Evolutionary conservation across 2,888 invertebrate species (phyloP), one percentile per base, ranked within the genome.

Genomic region (Ypsolopha sequella): DNA sequence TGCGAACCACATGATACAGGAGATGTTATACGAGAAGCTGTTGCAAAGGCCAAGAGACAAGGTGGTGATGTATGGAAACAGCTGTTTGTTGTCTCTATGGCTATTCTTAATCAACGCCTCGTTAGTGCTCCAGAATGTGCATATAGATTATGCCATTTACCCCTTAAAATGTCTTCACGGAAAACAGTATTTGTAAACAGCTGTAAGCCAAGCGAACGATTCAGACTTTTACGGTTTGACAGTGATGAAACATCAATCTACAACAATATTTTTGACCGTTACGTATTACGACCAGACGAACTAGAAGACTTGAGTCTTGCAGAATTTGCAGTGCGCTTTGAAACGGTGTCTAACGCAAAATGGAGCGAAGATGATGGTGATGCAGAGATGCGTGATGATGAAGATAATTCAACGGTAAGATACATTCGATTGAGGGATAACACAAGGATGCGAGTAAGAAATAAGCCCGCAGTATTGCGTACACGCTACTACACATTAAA

Each of bases 51-150:
- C n/a, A n/a, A n/a, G n/a, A n/a, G n/a, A n/a, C n/a, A n/a, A n/a
- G n/a, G n/a, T n/a, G n/a, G n/a, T n/a, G n/a, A n/a, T n/a, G 48
- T 63, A 56, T 59, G 0, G 65, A 67, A 63, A 67, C 70, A 0
- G 57, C 70, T 7, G 54, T 72, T n/a, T n/a, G n/a, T n/a, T n/a
- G n/a, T n/a, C n/a, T n/a, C n/a, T n/a, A n/a, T n/a, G n/a, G n/a
- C n/a, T 6, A 62, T 68, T 7, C 63, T 62, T 0, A 65, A 61
- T 55, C 56, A 58, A 13, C 47, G 61, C 14, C 11, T 52, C 10
- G 34, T 51, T 6, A 13, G 46, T 55, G 44, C 51, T n/a, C 39
- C 50, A 6, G 55, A 57, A 34, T 13, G 24, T 9, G 14, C 11
- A n/a, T n/a, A n/a, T n/a, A n/a, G n/a, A n/a, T 34, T 46, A 48